Base-by-base conservation (phyloP, 2,113 vertebrate species). In the Chaetodon auriga region DNA sequence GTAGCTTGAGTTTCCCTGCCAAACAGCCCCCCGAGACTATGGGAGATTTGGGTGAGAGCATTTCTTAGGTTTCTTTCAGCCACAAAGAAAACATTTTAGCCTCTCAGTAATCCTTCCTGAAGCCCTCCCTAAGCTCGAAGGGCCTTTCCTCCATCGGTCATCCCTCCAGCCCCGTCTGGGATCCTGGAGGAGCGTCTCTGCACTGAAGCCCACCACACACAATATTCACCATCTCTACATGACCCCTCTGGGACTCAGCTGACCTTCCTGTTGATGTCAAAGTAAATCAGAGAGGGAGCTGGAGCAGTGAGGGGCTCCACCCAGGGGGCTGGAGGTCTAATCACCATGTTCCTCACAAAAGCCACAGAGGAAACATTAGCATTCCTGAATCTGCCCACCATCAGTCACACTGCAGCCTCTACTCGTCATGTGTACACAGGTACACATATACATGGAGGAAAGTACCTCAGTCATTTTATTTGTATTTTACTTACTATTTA, bases 21-120 rank as follows among this genome's bases (percentile, higher is more conserved):
- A 60, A 82, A 74, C 80, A 82, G 21, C 62, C 66, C 63, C 57
- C 58, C 78, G 73, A 45, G 78, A 84, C 75, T 87, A 76, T 45
- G 70, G 76, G 90, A 87, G 86, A 85, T 91, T 91, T 91, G 75
- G 64, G 75, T 79, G 78, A 85, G 90, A 90, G 89, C 82, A 84
- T 92, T 94, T 93, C 94, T 94, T 85, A 69, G 89, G 90, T 94
- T 95, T 95, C 94, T 82, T 93, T 88, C 86, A 89, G 88, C 92
- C 88, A 92, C 92, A 95, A 95, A 95, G 94, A 95, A 96, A 96
- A 95, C 90, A 95, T 94, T 95, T 95, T 94, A 92, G 86, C 85
- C 81, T 79, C 85, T 84, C 76, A 62, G 83, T 95, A 95, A 95
- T 94, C 93, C 93, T 92, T 89, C 87, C 84, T 53, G 78, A 91